Base-by-base conservation (phyloP, 2,797 vertebrate species). In the Hoplostethus atlanticus region DNA sequence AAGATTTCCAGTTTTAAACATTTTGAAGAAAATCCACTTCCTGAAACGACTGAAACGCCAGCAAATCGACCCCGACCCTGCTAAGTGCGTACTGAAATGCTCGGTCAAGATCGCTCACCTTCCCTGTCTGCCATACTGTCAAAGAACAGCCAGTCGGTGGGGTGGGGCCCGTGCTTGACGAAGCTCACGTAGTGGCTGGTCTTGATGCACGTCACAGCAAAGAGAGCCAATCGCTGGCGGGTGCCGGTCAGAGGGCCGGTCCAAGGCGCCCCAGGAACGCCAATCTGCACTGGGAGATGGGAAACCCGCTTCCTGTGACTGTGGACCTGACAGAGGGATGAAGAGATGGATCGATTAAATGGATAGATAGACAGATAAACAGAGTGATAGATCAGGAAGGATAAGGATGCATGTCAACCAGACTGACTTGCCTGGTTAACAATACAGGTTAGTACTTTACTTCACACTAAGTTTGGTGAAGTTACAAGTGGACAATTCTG, bases 121-220 rank as follows among this genome's bases (percentile, higher is more conserved):
- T 96, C 93, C 13, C 96, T 80, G 75, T 97, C 96, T 0, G 96
- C 96, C 96, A 97, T 97, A 58, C 96, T 96, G 93, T 96, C 96
- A 5, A 96, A 97, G 68, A 97, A 96, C 44, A 95, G 92, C 96
- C 96, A 97, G 76, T 95, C 93, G 0, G 89, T 74, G 51, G 78
- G 44, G 3, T 74, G 79, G 0, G 94, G 91, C 0, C 94, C 94
- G 0, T 95, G 81, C 58, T 89, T 95, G 66, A 95, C 91, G 13
- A 97, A 96, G 83, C 95, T 96, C 17, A 97, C 96, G 0, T 97
- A 96, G 68, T 97, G 96, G 80, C 96, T 97, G 31, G 96, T 97
- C 84, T 96, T 92, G 46, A 96, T 96, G 84, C 96, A 96, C 0
- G 96, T 95, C 65, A 96, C 94, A 0, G 95, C 95, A 1, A 95